These are phyloP conservation scores for Bombus sibiricus DNA, from an alignment of 1,140 invertebrate species.

Conservation along the genomic window DNA sequence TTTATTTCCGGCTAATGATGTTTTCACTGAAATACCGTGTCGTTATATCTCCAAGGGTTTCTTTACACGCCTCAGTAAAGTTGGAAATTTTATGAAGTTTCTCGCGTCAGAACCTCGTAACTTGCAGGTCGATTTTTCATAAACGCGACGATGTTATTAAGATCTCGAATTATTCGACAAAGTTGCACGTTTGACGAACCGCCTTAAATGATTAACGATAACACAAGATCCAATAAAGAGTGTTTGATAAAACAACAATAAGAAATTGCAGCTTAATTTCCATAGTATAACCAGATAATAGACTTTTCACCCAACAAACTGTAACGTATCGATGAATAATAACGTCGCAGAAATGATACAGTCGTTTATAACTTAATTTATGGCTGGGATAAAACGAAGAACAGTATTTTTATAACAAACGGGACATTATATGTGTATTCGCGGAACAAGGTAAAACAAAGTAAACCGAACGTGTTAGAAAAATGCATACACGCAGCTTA, in stretches of 20 bases:
- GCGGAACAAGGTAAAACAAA: background rate
- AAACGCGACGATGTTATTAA: constrained; percentile 10
- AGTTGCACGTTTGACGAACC: background rate
- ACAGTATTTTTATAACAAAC: background rate
- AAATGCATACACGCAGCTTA: background rate
- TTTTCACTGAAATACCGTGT: constrained; percentile 3
- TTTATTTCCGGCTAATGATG: constrained; percentile 26
- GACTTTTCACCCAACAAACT: too few species aligned
- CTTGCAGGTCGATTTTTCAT: constrained; percentile 31
- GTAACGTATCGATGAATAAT: too few species aligned
- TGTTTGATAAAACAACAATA: too few species aligned
- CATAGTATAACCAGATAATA: too few species aligned
- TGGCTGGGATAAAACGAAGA: background rate
- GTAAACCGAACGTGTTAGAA: background rate
- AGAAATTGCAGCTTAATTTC: too few species aligned
- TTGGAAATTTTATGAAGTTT: constrained; percentile 30
- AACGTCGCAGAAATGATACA: too few species aligned
- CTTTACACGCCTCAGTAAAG: constrained; percentile 11
- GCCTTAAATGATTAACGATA: background rate
- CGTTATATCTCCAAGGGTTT: background rate
- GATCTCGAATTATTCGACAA: background rate
- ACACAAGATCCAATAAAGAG: background rate
- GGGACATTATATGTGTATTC: background rate
- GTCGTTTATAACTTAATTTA: too few species aligned
- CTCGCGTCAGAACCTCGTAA: constrained; percentile 13